phyloP scores from a whole-genome alignment of 1,140 invertebrate genomes.

The Thereuonema tuberculata region DNA sequence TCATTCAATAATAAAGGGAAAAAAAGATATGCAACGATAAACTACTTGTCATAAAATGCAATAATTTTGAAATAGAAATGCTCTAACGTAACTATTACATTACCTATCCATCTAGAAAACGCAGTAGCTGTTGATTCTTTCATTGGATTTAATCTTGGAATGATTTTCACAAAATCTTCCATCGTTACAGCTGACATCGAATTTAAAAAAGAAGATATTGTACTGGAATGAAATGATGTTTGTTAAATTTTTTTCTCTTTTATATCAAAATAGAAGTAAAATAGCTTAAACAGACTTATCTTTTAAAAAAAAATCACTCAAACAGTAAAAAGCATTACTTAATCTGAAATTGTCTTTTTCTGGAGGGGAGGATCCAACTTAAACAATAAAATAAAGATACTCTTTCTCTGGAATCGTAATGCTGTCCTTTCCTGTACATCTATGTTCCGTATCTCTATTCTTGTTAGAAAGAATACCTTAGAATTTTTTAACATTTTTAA shows the following conservation, averaged over 20 bases:
- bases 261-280: too few species aligned
- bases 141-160: neutral
- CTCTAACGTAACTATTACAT: neutral
- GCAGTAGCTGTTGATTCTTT: neutral
- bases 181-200: neutral
- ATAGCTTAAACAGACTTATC: constrained; percentile 28
- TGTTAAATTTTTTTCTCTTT: neutral
- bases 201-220: neutral
- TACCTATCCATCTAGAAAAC: neutral
- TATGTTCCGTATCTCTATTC: too few species aligned
- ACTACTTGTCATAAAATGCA: neutral
- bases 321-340: constrained; percentile 25
- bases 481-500: too few species aligned
- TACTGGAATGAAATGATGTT: neutral
- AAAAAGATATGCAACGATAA: neutral
- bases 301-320: constrained; percentile 30
- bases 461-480: too few species aligned
- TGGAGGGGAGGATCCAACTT: constrained; percentile 29
- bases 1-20: neutral
- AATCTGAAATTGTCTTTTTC: constrained; percentile 24
- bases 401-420: too few species aligned
- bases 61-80: neutral
- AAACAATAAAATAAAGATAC: neutral
- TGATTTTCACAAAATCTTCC: neutral
- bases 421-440: too few species aligned